Evolutionary conservation across 2,797 vertebrate species (phyloP), one percentile per base, ranked within the genome.

Genomic region (Eleutherodactylus coqui): DNA sequence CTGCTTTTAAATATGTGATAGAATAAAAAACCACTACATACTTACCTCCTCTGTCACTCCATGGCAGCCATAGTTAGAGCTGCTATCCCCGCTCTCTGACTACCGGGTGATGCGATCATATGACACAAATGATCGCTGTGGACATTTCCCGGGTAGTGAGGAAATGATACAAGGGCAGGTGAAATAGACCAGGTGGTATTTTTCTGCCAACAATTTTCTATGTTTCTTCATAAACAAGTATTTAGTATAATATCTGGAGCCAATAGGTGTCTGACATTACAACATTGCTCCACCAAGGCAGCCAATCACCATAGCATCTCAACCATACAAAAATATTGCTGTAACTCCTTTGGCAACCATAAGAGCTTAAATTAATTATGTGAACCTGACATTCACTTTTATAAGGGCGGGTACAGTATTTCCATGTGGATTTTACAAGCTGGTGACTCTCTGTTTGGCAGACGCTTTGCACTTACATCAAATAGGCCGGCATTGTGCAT

Each of bases 401-500:
- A 41, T 55, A 82, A 72, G 67, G 80, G 62, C 21, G 64, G n/a
- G 62, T 51, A 51, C n/a, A n/a, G n/a, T 51, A 9, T 67, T 70
- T 81, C 79, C 62, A 36, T 14, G 2, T 51, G 19, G 29, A 36
- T 29, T 81, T 81, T 69, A 69, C 32, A 83, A 82, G 21, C 80
- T 60, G 51, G 29, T 62, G 73, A 80, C 75, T 72, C 32, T 72
- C 21, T 24, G 45, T 64, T 83, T 87, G 81, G 81, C 75, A 51
- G 3, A 24, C 3, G 32, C 9, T 43, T 41, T 41, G 19, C n/a
- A 29, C 24, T 17, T 36, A 73, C 43, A 43, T 64, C 73, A 29
- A 64, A 16, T 5, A 27, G 16, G 13, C 49, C 45, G 45, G 6
- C 29, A 62, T 87, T 87, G 27, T 27, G 27, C 14, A 17, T 58